Conservation (phyloP, 1,140 invertebrate genomes). For the Leptinotarsa texana region DNA sequence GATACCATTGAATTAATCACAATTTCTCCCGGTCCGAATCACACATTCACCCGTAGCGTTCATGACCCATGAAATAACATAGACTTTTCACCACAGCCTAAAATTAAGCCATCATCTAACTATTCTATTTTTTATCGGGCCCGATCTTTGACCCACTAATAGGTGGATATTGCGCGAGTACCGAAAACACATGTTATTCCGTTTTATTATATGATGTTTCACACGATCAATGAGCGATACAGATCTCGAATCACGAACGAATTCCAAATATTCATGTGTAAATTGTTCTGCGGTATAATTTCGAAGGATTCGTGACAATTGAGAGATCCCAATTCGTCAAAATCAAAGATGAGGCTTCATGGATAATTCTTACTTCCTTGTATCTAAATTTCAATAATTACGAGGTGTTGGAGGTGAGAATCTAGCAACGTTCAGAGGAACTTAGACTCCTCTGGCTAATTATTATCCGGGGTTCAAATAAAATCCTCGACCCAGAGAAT, state of each 20-base stretch:
- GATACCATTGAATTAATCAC: too few species aligned
- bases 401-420: neutral
- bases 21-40: too few species aligned
- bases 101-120: too few species aligned
- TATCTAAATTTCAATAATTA: neutral
- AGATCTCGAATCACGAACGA: constrained; percentile 14
- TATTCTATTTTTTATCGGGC: too few species aligned
- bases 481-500: too few species aligned
- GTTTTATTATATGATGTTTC: constrained; percentile 20
- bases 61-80: too few species aligned
- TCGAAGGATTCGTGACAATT: constrained; percentile 16
- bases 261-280: constrained; percentile 13
- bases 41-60: too few species aligned
- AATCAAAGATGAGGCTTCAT: neutral
- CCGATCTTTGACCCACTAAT: constrained; percentile 3
- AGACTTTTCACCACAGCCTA: too few species aligned
- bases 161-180: constrained; percentile 15
- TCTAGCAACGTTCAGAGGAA: too few species aligned
- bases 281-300: neutral
- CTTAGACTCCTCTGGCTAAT: too few species aligned
- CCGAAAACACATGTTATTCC: constrained; percentile 16
- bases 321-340: constrained; percentile 6
- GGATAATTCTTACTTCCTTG: constrained; percentile 1
- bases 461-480: too few species aligned
- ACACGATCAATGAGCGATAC: constrained; percentile 15